Base-by-base conservation (phyloP, 1,140 invertebrate genomes). In the Dufourea novaeangliae region DNA sequence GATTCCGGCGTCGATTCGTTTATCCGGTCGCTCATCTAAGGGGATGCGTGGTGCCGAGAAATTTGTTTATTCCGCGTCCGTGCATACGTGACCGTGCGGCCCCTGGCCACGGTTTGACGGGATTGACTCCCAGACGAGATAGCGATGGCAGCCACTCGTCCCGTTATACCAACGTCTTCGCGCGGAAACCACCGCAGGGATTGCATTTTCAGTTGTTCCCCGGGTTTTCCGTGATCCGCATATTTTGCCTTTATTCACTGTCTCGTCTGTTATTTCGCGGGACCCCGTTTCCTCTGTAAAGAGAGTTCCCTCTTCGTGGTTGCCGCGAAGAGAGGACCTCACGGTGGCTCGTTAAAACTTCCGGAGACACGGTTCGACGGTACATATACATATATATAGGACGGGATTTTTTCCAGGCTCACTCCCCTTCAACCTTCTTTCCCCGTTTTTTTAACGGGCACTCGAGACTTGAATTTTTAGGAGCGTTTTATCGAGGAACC, bases 191-290 rank as follows among this genome's bases (percentile, higher is more conserved):
- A 27, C 2, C 56, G 56, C 6, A 1, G 12, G 3, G 54, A 17
- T 6, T 41, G 25, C 22, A 2, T 27, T 57, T 29, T 22, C 44
- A 11, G 8, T 37, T 10, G 20, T 50, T 68, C 32, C 32, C 3
- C 25, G 54, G n/a, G 17, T 75, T 59, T 69, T 69, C 63, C 72
- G 39, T 59, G 72, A 75, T 76, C 64, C n/a, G 64, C 52, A 76
- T 76, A 76, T 59, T 56, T 68, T 50, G 2, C 8, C 25, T 3
- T 11, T n/a, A 17, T 8, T 27, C 25, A 5, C n/a, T 56, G 12
- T 56, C 46, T 7, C 17, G 12, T 56, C 46, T 7, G 4, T 68
- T 54, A 54, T 50, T 68, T 34, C 64, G 64, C 29, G 66, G n/a
- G 22, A n/a, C 41, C 22, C n/a, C 22, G 3, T 32, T 25, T 29